Evolutionary conservation across 2,113 vertebrate genomes (phyloP), one percentile per base, ranked within the genome.

Genomic region (Amblyopsis rosae): DNA sequence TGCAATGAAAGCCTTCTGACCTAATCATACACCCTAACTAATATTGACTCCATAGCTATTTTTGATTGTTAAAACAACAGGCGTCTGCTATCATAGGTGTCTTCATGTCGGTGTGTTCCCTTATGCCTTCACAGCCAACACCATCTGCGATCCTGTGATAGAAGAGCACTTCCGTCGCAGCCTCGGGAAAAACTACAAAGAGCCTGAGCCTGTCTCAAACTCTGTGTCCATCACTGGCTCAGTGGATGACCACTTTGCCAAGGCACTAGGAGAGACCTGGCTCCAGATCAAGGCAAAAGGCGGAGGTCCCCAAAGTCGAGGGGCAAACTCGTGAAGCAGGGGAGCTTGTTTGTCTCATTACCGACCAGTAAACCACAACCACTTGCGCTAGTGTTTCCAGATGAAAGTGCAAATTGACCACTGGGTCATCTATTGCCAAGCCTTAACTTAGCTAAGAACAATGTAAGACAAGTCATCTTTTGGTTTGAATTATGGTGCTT

Each of bases 111-210:
- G 3, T 33, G 32, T 3, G 77, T 53, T 63, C 48, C 16, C 56
- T 19, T 26, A 8, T 69, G 5, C 64, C 19, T 6, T 3, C 55
- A 0, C 70, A 96, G 95, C 94, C 1, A 90, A 92, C 72, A 57
- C 95, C 1, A 90, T 93, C 7, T 98, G 96, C 0, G 98, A 99
- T 82, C 96, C 97, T 0, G 96, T 98, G 88, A 98, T 99, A 70
- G 98, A 99, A 72, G 98, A 99, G 84, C 98, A 99, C 86, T 99
- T 99, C 91, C 98, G 98, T 46, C 92, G 98, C 73, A 99, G 98
- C 91, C 94, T 99, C 3, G 98, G 97, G 65, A 96, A 97, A 92
- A 97, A 98, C 84, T 99, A 99, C 94, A 96, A 95, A 88, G 96
- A 99, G 78, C 92, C 96, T 0, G 98, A 99, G 88, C 93, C 95